A percentile compares a stretch with the other conserved stretches of the same genome.
Evolutionary conservation across 1,140 invertebrate species (phyloP).

Genomic region (Hylaeus anthracinus): DNA sequence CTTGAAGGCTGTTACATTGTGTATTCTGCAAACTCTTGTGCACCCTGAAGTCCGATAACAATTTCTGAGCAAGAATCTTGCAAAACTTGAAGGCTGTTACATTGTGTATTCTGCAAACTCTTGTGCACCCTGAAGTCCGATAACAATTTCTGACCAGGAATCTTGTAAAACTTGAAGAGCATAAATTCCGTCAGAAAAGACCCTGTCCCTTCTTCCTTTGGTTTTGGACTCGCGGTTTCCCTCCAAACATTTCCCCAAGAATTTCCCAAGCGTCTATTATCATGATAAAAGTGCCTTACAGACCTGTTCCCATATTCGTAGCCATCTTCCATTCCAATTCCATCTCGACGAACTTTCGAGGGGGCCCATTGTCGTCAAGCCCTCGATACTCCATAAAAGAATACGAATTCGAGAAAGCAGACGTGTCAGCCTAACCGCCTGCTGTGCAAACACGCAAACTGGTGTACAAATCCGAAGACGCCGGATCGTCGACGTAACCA

Average conservation of each 20-base stretch:
- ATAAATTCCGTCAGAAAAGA: neutral
- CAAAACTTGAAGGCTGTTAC: no score
- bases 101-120: no score
- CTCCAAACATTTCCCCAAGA: slow-evolving; percentile 17
- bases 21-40: no score
- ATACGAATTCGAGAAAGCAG: slow-evolving; percentile 62
- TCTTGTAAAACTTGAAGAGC: neutral
- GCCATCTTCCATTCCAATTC: neutral
- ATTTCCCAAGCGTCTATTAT: slow-evolving; percentile 44
- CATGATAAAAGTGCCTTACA: slow-evolving; percentile 49
- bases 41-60: no score
- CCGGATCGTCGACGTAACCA: neutral
- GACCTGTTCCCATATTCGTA: slow-evolving; percentile 32
- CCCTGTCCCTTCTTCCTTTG: neutral
- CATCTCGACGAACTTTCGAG: neutral
- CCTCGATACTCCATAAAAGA: slow-evolving; percentile 47
- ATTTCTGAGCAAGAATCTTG: no score
- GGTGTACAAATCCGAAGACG: slow-evolving; percentile 36
- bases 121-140: no score
- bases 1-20: no score
- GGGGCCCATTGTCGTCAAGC: slow-evolving; percentile 35
- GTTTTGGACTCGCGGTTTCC: slow-evolving; percentile 29
- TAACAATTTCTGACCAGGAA: no score
- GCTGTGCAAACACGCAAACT: slow-evolving; percentile 63
- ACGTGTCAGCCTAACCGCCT: slow-evolving; percentile 56